Evolutionary conservation across 2,797 vertebrate species (phyloP), one percentile per base, ranked within the genome.

Genomic region (Typhlichthys subterraneus): DNA sequence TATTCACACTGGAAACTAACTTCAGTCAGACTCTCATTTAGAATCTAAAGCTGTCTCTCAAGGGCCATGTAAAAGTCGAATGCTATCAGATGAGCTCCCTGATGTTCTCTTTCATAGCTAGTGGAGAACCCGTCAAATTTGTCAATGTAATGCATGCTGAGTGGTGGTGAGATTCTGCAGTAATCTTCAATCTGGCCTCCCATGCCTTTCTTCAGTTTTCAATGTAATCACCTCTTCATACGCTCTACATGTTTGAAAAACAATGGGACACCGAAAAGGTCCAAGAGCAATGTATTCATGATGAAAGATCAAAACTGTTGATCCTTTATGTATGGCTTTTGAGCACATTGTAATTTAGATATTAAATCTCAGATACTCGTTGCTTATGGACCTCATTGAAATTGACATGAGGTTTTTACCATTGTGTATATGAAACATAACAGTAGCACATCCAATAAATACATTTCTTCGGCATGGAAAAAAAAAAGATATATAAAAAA

Each of bases 101-200:
- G 54, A 69, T 62, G 65, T 65, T 65, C 67, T 17, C 45, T 59
- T 59, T 59, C 23, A 63, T 63, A 63, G 65, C 56, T 31, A 42
- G 23, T 23, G 23, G 23, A 23, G 23, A 23, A 23, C 23, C 23
- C 3, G 56, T 67, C 46, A 59, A 55, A 59, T 63, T 38, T 42
- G 17, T 12, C 33, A 57, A 55, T 63, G 62, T 58, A 59, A 55
- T 51, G 58, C 61, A 23, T 15, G 33, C 45, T 54, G 51, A 63
- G 50, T 17, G 60, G 38, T 31, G 55, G 42, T 67, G 45, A 58
- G 58, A 54, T 59, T 33, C 52, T 53, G 42, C 13, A 45, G 61
- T 52, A 12, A 55, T 67, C 52, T 59, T 49, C 13, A 13, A 61
- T 45, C 11, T 46, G 31, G 53, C 45, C 8, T 11, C 2, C 14